phyloP scores from a whole-genome alignment of 2,113 vertebrate genomes.

The Regulus satrapa region DNA sequence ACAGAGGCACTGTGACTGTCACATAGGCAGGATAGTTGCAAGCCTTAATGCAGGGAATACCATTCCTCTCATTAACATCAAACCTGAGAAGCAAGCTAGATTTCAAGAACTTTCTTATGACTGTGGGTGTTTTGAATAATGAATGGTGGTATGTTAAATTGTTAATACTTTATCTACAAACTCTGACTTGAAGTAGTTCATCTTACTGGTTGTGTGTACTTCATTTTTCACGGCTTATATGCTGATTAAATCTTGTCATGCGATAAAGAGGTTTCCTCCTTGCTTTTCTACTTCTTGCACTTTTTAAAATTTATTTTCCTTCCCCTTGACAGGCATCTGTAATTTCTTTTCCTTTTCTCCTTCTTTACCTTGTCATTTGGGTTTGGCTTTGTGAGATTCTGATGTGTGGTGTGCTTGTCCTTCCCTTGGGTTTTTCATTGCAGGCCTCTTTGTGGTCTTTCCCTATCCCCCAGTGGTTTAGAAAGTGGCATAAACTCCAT shows the following conservation, averaged over 20 bases:
- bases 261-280: not conserved
- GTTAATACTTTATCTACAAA: not conserved
- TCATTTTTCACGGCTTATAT: not conserved
- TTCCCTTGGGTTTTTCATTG: not conserved
- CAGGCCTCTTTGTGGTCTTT: not conserved
- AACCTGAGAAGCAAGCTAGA: not conserved
- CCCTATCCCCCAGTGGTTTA: not conserved
- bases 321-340: not conserved
- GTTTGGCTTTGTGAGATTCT: not conserved
- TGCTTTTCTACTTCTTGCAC: not conserved
- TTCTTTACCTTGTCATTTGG: not conserved
- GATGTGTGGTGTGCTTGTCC: not conserved
- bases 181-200: not conserved
- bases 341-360: not conserved
- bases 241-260: not conserved
- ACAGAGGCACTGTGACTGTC: not conserved
- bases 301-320: not conserved
- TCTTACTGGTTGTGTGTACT: not conserved
- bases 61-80: not conserved
- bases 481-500: not conserved
- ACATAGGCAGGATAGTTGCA: not conserved
- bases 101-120: not conserved
- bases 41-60: not conserved
- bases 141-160: not conserved
- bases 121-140: not conserved